These are phyloP conservation scores for Pica pica DNA, from an alignment of 2,113 vertebrate species.

Conservation along the genomic window DNA sequence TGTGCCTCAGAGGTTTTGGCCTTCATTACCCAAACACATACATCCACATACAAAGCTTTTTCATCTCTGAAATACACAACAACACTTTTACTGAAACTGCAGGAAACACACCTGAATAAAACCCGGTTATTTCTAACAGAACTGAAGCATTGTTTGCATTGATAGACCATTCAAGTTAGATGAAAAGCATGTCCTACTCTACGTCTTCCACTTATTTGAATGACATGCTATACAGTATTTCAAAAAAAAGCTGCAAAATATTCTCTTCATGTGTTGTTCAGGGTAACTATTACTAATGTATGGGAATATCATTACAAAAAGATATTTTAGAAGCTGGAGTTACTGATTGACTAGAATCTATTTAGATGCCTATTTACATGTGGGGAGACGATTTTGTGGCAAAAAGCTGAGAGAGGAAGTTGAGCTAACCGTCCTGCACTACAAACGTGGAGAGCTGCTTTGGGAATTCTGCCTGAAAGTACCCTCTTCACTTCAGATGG, in stretches of 20 bases:
- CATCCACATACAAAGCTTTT: not conserved
- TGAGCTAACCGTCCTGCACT: not conserved
- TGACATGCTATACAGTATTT: not conserved
- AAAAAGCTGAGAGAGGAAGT: not conserved
- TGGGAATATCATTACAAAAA: not conserved
- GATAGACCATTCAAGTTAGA: not conserved
- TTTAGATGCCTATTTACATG: not conserved
- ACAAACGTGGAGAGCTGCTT: not conserved
- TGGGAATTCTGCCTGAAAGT: not conserved
- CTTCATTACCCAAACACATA: not conserved
- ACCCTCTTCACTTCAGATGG: not conserved
- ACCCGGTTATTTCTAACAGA: not conserved
- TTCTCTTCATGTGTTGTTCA: not conserved
- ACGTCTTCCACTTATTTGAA: not conserved
- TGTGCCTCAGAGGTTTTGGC: not conserved
- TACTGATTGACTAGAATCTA: not conserved
- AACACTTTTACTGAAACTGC: not conserved
- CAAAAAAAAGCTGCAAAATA: not conserved
- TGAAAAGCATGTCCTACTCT: not conserved
- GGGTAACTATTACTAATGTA: not conserved
- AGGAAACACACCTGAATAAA: not conserved
- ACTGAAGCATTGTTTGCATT: not conserved
- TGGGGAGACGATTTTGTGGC: not conserved
- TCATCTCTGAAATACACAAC: not conserved
- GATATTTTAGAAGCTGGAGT: not conserved